Conservation (phyloP, 2,113 vertebrate species). For the Podarcis muralis region DNA sequence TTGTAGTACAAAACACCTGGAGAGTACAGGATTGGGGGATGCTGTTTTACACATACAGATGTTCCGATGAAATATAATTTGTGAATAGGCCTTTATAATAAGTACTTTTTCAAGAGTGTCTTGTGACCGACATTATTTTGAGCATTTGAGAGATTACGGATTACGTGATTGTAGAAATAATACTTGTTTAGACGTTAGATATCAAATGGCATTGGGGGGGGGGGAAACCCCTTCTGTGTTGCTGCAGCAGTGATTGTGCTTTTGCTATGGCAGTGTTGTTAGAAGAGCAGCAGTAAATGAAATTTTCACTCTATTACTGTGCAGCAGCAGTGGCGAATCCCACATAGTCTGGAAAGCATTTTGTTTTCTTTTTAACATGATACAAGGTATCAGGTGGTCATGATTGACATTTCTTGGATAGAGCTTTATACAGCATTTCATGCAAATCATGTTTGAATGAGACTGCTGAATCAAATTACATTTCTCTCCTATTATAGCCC, state of each 20-base stretch:
- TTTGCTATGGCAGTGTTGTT: conserved; percentile 55
- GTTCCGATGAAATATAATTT: neutral
- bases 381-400: conserved; percentile 83
- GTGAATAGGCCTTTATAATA: neutral
- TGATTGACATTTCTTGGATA: conserved; percentile 82
- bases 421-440: conserved; percentile 83
- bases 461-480: conserved; percentile 82
- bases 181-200: conserved; percentile 27
- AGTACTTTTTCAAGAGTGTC: neutral
- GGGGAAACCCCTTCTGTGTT: neutral
- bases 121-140: neutral
- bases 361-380: conserved; percentile 63
- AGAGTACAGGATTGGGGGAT: no score
- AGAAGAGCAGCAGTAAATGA: conserved; percentile 58
- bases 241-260: conserved; percentile 49
- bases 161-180: rapidly evolving
- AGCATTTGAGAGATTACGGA: neutral
- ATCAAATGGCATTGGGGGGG: conserved; percentile 27
- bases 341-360: conserved; percentile 44
- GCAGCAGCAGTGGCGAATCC: conserved; percentile 32
- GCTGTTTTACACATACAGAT: no score
- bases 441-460: conserved; percentile 84
- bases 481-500: conserved; percentile 74
- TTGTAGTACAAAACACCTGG: no score
- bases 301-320: conserved; percentile 43